Percentiles rank a stretch among this genome's conserved stretches.
phyloP scores from a whole-genome alignment of 2,797 vertebrate species.

The Cuniculus paca region DNA sequence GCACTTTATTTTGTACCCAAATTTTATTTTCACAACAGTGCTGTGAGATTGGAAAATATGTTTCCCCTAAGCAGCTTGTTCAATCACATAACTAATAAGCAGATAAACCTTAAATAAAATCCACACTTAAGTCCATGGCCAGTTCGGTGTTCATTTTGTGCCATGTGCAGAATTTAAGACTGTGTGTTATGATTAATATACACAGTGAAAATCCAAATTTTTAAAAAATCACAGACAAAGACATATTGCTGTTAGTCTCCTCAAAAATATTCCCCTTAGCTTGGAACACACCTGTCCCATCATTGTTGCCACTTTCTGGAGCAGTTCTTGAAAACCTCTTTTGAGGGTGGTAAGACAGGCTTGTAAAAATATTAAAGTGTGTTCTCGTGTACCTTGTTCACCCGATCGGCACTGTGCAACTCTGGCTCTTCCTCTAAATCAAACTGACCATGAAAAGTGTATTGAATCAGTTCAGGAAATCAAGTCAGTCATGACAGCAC shows the following conservation, averaged over 20 bases:
- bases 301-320: not conserved
- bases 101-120: not conserved
- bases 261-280: not conserved
- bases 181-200: not conserved
- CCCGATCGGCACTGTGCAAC: no score
- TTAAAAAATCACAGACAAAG: not conserved
- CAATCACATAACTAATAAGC: not conserved
- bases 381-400: not conserved
- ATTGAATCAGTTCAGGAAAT: not conserved
- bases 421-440: not conserved
- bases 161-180: not conserved
- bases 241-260: not conserved
- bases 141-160: not conserved
- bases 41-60: not conserved
- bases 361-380: no score
- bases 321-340: not conserved
- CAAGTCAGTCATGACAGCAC: not conserved
- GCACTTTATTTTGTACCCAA: not conserved
- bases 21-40: not conserved
- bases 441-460: not conserved
- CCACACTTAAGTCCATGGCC: not conserved
- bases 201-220: not conserved
- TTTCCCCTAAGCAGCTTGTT: not conserved
- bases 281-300: not conserved
- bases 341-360: not conserved